These are phyloP conservation scores for Spialia ferax DNA, from an alignment of 2,888 invertebrate species.

Conservation along the genomic window DNA sequence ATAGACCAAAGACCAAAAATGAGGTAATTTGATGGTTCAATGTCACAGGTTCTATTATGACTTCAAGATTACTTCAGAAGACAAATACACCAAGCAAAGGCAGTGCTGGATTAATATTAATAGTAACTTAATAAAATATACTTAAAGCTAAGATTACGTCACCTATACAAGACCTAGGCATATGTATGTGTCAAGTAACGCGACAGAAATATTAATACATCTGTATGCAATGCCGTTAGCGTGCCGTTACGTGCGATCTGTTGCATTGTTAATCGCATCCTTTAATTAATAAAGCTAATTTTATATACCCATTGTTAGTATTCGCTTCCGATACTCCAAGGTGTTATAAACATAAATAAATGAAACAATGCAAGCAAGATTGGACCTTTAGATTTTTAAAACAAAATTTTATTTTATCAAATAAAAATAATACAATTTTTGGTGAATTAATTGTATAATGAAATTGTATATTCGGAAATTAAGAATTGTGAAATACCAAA, in stretches of 20 bases:
- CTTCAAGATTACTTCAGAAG: too few species aligned
- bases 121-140: conserved; percentile 2
- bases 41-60: too few species aligned
- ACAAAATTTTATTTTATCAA: neutral
- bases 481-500: too few species aligned
- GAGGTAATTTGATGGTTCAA: too few species aligned
- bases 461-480: too few species aligned
- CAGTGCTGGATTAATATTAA: too few species aligned
- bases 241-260: conserved; percentile 43
- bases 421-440: neutral
- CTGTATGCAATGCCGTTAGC: conserved; percentile 42
- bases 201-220: conserved; percentile 45
- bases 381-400: too few species aligned
- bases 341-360: neutral
- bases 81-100: neutral
- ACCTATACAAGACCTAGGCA: conserved; percentile 13
- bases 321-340: conserved; percentile 1
- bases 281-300: conserved; percentile 36
- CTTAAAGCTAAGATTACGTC: conserved; percentile 7
- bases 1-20: too few species aligned
- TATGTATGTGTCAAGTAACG: conserved; percentile 11
- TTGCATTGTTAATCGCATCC: conserved; percentile 45
- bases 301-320: neutral
- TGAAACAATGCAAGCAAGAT: neutral
- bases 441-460: too few species aligned